Percentiles rank a stretch among this genome's conserved stretches.
phyloP scores from a whole-genome alignment of 2,888 invertebrate genomes.

The Drosophila atripex region DNA sequence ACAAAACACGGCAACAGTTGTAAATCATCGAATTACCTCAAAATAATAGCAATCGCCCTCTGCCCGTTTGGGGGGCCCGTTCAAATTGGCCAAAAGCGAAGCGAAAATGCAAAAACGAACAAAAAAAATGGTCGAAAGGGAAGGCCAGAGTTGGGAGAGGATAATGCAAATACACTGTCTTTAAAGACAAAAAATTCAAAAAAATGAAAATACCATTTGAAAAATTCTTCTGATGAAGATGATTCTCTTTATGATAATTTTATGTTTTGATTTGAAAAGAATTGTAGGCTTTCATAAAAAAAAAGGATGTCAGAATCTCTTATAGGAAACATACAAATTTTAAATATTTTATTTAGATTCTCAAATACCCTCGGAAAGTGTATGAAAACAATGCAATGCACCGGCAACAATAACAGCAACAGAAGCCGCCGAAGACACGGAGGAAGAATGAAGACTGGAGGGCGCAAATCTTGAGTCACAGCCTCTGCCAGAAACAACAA shows the following conservation, averaged over 20 bases:
- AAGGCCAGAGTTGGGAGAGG: no score
- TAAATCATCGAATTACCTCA: slow-evolving; percentile 80
- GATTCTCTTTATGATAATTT: no score
- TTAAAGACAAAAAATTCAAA: neutral
- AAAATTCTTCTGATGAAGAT: no score
- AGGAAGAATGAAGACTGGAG: slow-evolving; percentile 29
- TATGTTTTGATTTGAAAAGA: neutral
- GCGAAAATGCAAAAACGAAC: slow-evolving; percentile 62
- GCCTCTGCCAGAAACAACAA: slow-evolving; percentile 32
- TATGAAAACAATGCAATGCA: slow-evolving; percentile 12
- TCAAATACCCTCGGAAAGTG: slow-evolving; percentile 28
- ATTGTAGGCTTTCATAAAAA: no score
- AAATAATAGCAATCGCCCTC: slow-evolving; percentile 79
- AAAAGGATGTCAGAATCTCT: no score
- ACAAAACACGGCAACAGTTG: slow-evolving; percentile 79
- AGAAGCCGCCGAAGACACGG: slow-evolving; percentile 35
- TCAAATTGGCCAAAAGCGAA: slow-evolving; percentile 58
- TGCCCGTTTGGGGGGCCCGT: slow-evolving; percentile 53
- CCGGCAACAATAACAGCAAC: slow-evolving; percentile 53
- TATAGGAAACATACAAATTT: no score
- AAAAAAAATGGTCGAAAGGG: slow-evolving; percentile 11
- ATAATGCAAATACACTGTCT: slow-evolving; percentile 10
- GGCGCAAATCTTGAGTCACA: slow-evolving; percentile 48
- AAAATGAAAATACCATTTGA: neutral
- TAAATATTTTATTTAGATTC: neutral